Evolutionary conservation across 2,888 invertebrate species (phyloP), one percentile per base, ranked within the genome.

Genomic region (Agonopterix heracliana): DNA sequence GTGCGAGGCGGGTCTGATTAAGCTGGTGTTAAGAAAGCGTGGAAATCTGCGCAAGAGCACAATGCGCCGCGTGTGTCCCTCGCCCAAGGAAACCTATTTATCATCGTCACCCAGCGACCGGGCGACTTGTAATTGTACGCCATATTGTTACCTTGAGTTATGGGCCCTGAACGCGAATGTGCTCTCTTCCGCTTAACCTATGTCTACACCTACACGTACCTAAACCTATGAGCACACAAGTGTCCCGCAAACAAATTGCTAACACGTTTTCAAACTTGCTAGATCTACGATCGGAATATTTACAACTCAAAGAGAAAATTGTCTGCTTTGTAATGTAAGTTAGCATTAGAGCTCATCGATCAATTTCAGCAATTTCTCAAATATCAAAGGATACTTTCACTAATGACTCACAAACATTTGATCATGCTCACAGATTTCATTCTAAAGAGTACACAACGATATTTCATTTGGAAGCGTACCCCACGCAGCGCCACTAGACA

Each of bases 81-180:
- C 66, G 75, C 74, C 74, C 68, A 81, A 77, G 79, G 77, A 82
- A 78, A 70, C 69, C 66, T 68, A 85, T 88, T 82, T 83, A 80
- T 88, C 85, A 85, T 87, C 87, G 81, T 87, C 86, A 83, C 76
- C 77, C 64, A 64, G 66, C 60, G 68, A 12, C 66, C 71, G 64
- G 66, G 74, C 61, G 76, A 73, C 80, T 81, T 78, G 85, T 86
- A 86, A 86, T 87, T 86, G 84, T 84, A 69, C 68, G 78, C 81
- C 72, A 81, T 83, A 84, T 82, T 84, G 85, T 84, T 81, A 74
- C 74, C 64, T 69, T 85, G 81, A 87, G 74, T 83, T 86, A 88
- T 86, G 72, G 74, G 64, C 62, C 59, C 60, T 59, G 61, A 58
- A 56, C 66, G 68, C 64, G 66, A 77, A 77, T 77, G 68, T 68